Percentiles rank a stretch among this genome's conserved stretches.
Conservation (phyloP, 2,888 invertebrate genomes). For the Bembecia ichneumoniformis region DNA sequence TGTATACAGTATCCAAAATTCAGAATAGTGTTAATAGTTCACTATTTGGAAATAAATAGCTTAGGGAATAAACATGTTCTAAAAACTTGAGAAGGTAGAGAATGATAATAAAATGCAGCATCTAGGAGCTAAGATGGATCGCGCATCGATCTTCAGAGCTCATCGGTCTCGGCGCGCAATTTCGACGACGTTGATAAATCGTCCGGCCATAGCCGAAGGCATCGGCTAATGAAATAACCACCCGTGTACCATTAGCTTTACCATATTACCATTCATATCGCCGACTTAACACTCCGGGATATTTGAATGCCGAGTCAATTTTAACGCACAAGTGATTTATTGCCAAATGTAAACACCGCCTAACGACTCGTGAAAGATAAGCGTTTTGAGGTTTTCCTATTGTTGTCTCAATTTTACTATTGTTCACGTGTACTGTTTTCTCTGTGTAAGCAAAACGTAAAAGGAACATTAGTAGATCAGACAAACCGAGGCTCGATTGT, state of each 20-base stretch:
- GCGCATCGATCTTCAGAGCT: conserved; percentile 4
- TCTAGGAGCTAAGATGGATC: not conserved
- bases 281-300: not conserved
- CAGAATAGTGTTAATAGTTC: too few species aligned
- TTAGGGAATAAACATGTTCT: too few species aligned
- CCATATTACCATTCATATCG: not conserved
- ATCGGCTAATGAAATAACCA: conserved; percentile 23
- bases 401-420: not conserved
- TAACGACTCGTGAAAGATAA: conserved; percentile 41
- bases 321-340: not conserved
- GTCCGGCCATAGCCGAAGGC: conserved; percentile 21
- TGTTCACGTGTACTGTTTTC: not conserved
- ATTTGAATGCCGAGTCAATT: not conserved
- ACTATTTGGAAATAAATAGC: too few species aligned
- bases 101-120: too few species aligned
- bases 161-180: conserved; percentile 19
- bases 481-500: conserved; percentile 1
- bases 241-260: conserved; percentile 1
- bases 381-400: conserved; percentile 6
- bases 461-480: conserved; percentile 9
- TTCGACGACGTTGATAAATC: conserved; percentile 31
- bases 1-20: too few species aligned
- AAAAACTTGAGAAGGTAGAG: too few species aligned
- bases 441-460: not conserved
- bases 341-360: conserved; percentile 17